Evolutionary conservation across 1,140 invertebrate species (phyloP).

Genomic region (Acromyrmex echinatior): DNA sequence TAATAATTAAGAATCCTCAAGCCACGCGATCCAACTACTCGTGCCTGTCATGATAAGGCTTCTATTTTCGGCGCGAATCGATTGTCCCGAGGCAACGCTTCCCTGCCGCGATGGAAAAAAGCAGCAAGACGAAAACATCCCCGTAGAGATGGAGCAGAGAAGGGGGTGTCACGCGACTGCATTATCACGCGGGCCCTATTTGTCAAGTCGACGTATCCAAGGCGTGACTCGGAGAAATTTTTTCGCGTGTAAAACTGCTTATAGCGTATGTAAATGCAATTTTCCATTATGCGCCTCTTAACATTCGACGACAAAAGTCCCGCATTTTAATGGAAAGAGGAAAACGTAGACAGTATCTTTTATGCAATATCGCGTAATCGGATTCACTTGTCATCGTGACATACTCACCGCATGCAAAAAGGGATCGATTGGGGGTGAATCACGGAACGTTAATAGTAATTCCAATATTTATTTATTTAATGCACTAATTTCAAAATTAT

Average conservation of each 20-base stretch:
- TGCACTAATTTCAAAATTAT: background rate
- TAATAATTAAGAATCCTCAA: slow-evolving; percentile 50
- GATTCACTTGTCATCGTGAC: slow-evolving; percentile 31
- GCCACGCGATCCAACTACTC: slow-evolving; percentile 50
- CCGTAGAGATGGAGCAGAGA: slow-evolving; percentile 29
- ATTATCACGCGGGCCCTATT: slow-evolving; percentile 71
- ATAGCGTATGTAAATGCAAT: slow-evolving; percentile 56
- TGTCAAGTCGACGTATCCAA: slow-evolving; percentile 69
- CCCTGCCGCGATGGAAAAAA: slow-evolving; percentile 41
- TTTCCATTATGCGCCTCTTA: slow-evolving; percentile 56
- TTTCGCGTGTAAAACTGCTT: slow-evolving; percentile 44
- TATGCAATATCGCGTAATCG: slow-evolving; percentile 25
- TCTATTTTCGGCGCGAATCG: slow-evolving; percentile 66
- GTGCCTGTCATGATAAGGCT: slow-evolving; percentile 33
- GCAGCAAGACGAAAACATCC: slow-evolving; percentile 66
- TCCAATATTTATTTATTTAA: background rate
- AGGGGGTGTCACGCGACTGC: slow-evolving; percentile 68
- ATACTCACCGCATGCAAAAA: background rate
- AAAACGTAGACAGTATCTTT: slow-evolving; percentile 5
- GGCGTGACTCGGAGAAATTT: slow-evolving; percentile 68
- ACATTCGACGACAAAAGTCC: slow-evolving; percentile 19
- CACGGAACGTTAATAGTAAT: background rate
- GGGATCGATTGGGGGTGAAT: slow-evolving; percentile 3
- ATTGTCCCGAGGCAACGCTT: slow-evolving; percentile 57
- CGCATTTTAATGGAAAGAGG: slow-evolving; percentile 23